A percentile compares a stretch with the other conserved stretches of the same genome.
Conservation (phyloP, 2,797 vertebrate species). For the Leptatherina wallacei region DNA sequence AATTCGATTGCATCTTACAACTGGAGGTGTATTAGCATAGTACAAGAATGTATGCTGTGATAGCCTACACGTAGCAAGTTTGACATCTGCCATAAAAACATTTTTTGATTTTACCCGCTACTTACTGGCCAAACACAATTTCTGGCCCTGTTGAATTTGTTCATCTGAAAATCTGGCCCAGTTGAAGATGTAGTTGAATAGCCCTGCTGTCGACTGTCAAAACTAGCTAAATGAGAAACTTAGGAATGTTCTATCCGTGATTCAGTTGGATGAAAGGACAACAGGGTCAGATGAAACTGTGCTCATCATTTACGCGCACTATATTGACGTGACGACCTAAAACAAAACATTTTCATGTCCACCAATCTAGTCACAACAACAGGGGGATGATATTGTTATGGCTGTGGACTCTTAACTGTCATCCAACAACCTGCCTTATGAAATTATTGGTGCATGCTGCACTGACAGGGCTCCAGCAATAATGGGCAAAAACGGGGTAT, state of each 20-base stretch:
- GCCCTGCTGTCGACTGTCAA: not conserved
- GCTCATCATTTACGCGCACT: conserved; percentile 8
- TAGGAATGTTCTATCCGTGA: not conserved
- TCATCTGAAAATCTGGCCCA: no score
- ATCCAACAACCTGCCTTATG: not conserved
- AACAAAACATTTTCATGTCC: conserved; percentile 23
- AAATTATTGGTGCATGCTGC: conserved; percentile 26
- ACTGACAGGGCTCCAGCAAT: conserved; percentile 19
- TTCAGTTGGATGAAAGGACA: not conserved
- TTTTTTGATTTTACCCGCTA: no score
- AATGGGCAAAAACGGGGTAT: conserved; percentile 46
- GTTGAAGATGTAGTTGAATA: no score
- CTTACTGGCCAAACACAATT: no score
- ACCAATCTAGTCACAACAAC: conserved; percentile 4
- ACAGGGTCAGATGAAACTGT: conserved; percentile 3
- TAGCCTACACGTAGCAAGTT: no score
- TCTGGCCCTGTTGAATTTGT: no score
- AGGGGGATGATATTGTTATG: conserved; percentile 3
- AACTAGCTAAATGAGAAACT: not conserved
- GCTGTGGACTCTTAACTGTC: conserved; percentile 27
- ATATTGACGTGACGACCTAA: conserved; percentile 9
- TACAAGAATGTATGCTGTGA: no score
- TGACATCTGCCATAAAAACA: no score
- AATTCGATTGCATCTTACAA: no score
- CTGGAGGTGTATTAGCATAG: no score